A percentile compares a stretch with the other conserved stretches of the same genome.
phyloP scores from a whole-genome alignment of 1,140 invertebrate species.

The Dufourea novaeangliae region DNA sequence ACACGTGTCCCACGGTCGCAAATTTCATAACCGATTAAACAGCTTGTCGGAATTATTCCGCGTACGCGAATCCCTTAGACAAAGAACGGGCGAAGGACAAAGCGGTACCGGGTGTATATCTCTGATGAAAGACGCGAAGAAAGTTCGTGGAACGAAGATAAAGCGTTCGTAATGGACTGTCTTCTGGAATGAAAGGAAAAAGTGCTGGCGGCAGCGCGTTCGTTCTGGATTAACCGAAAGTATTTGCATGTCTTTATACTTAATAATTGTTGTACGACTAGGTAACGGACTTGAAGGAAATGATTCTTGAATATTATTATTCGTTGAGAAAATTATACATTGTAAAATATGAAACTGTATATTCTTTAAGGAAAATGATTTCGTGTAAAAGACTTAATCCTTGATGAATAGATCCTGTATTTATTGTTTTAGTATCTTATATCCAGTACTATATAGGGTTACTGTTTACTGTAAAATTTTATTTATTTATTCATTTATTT shows the following conservation, averaged over 20 bases:
- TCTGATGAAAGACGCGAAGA: background rate
- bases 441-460: too few species aligned
- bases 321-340: background rate
- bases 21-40: conserved; percentile 57
- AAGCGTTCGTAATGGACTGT: conserved; percentile 18
- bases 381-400: too few species aligned
- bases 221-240: background rate
- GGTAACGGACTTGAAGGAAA: background rate
- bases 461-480: too few species aligned
- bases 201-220: conserved; percentile 5
- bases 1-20: background rate
- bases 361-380: too few species aligned
- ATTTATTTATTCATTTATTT: too few species aligned
- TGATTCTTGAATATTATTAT: background rate
- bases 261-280: background rate
- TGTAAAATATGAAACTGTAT: background rate
- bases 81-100: conserved; percentile 13
- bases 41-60: background rate
- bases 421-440: too few species aligned
- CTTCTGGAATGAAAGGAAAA: background rate
- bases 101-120: background rate
- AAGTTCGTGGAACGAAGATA: background rate
- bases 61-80: background rate
- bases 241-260: background rate
- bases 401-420: too few species aligned